Evolutionary conservation across 2,797 vertebrate genomes (phyloP).

Genomic region (Ciconia nigra): DNA sequence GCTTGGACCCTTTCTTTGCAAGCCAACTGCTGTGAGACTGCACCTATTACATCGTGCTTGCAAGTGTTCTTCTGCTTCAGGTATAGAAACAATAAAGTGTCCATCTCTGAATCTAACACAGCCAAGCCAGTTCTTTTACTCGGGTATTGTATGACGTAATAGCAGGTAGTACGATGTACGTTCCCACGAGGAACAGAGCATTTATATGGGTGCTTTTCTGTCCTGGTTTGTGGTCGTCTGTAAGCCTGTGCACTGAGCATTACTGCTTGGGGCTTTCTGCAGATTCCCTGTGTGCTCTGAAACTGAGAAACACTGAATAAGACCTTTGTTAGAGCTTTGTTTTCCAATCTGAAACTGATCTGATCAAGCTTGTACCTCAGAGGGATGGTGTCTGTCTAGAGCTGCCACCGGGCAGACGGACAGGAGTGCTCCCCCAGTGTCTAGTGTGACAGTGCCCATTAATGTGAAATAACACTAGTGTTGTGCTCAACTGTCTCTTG

Average conservation of each 20-base stretch:
- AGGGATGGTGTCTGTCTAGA: background rate
- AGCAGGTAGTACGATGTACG: background rate
- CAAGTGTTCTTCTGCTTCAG: background rate
- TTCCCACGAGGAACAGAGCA: background rate
- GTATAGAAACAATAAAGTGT: background rate
- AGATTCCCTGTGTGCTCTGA: background rate
- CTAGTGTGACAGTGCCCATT: background rate
- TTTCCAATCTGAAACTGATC: background rate
- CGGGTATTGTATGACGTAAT: accelerated
- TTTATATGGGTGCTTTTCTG: background rate
- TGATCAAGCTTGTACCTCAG: accelerated
- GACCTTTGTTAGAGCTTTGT: background rate
- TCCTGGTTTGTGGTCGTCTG: background rate
- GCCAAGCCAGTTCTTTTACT: background rate
- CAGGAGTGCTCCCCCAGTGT: accelerated
- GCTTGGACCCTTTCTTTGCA: background rate
- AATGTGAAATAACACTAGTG: background rate
- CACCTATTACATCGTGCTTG: background rate
- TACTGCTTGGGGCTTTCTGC: background rate
- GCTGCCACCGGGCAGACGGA: background rate
- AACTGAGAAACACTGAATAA: background rate
- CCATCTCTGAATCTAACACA: accelerated
- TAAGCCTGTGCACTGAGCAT: background rate
- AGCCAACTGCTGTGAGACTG: background rate
- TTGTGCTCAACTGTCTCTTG: background rate